Evolutionary conservation across 2,113 vertebrate genomes (phyloP).

Genomic region (Gobius niger): DNA sequence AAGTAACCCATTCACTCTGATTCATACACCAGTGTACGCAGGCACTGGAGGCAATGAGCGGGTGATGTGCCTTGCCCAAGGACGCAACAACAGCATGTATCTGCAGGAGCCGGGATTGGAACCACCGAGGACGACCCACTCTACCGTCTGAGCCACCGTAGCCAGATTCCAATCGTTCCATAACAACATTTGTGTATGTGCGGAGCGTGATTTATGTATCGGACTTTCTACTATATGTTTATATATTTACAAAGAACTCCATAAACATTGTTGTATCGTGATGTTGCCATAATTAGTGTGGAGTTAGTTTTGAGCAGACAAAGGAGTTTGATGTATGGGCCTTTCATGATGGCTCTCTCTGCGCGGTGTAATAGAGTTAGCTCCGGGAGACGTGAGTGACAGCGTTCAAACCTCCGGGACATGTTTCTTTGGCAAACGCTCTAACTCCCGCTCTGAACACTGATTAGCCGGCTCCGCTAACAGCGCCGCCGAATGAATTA

Average conservation of each 20-base stretch:
- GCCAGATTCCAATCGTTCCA: no score
- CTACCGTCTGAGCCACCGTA: no score
- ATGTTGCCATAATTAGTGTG: constrained; percentile 25
- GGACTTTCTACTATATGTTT: neutral
- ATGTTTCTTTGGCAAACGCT: constrained; percentile 47
- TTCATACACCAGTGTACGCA: no score
- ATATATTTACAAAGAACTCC: neutral
- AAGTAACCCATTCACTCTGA: no score
- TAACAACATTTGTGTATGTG: no score
- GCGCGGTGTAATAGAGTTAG: constrained; percentile 15
- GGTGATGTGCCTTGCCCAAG: no score
- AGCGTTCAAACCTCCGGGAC: constrained; percentile 48
- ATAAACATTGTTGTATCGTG: neutral
- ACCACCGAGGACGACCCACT: no score
- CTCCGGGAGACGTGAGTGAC: constrained; percentile 48
- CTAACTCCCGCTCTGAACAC: constrained; percentile 57
- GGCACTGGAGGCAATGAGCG: no score
- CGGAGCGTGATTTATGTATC: no score
- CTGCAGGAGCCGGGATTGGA: no score
- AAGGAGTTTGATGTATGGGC: constrained; percentile 33
- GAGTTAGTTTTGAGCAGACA: constrained; percentile 19
- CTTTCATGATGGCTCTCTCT: constrained; percentile 21
- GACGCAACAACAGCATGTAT: no score
- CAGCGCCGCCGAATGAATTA: constrained; percentile 59
- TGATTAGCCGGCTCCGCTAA: constrained; percentile 61